phyloP scores from a whole-genome alignment of 2,888 invertebrate genomes.

The Antheraea assamensis region DNA sequence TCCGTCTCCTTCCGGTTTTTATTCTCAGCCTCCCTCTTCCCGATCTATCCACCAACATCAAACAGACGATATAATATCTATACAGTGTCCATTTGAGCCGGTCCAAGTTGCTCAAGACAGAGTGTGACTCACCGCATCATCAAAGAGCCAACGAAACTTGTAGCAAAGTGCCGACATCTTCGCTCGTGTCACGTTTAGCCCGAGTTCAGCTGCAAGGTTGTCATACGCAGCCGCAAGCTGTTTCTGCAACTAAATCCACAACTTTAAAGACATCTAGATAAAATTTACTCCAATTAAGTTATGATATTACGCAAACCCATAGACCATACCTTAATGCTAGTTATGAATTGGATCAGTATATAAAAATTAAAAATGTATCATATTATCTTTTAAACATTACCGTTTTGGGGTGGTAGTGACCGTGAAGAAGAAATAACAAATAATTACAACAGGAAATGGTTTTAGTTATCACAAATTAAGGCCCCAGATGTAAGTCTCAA shows the following conservation, averaged over 20 bases:
- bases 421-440: too few species aligned
- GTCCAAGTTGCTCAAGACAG: not conserved
- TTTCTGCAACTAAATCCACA: not conserved
- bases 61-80: not conserved
- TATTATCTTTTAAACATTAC: too few species aligned
- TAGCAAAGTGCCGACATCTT: not conserved
- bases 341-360: too few species aligned
- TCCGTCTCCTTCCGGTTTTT: not conserved
- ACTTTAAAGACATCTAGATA: not conserved
- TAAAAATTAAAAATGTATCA: too few species aligned
- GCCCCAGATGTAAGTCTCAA: too few species aligned
- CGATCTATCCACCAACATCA: not conserved
- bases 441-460: too few species aligned
- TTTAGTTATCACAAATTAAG: too few species aligned
- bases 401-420: too few species aligned
- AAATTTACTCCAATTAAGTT: not conserved
- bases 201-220: not conserved
- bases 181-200: not conserved
- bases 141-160: conserved; percentile 1
- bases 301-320: not conserved
- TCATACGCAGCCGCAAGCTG: not conserved
- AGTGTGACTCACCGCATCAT: not conserved
- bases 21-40: not conserved
- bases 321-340: not conserved
- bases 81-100: not conserved